Conservation (phyloP, 2,113 vertebrate genomes). For the Xiphias gladius region DNA sequence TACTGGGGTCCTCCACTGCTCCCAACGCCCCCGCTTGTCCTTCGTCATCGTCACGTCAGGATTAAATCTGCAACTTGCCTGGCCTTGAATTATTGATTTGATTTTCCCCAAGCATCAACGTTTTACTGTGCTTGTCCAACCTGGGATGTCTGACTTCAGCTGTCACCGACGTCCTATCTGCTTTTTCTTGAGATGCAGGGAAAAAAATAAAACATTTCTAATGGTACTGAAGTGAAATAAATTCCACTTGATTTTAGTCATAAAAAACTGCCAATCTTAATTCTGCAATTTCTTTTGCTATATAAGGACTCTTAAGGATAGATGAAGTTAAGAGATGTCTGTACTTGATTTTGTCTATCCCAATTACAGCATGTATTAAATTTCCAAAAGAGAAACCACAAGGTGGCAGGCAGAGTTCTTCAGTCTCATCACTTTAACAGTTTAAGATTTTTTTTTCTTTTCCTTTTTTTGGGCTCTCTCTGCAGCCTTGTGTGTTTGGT, state of each 20-base stretch:
- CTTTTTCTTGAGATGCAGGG: background rate
- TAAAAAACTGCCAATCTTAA: background rate
- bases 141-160: conserved; percentile 24
- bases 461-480: conserved; percentile 37
- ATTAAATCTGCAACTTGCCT: conserved; percentile 61
- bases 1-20: conserved; percentile 69
- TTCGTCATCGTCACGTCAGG: conserved; percentile 73
- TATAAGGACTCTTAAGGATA: background rate
- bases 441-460: conserved; percentile 43
- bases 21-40: conserved; percentile 68
- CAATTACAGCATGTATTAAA: conserved; percentile 28
- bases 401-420: conserved; percentile 45
- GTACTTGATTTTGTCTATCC: background rate
- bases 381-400: conserved; percentile 48
- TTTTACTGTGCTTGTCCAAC: conserved; percentile 32
- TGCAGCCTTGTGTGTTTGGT: conserved; percentile 53
- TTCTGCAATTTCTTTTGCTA: background rate
- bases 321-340: conserved; percentile 1
- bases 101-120: conserved; percentile 32
- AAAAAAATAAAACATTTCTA: background rate
- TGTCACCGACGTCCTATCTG: conserved; percentile 9
- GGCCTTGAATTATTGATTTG: conserved; percentile 73
- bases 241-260: background rate
- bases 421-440: conserved; percentile 37
- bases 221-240: background rate